Base-by-base conservation (phyloP, 2,888 invertebrate species). In the Brenthis daphne region DNA sequence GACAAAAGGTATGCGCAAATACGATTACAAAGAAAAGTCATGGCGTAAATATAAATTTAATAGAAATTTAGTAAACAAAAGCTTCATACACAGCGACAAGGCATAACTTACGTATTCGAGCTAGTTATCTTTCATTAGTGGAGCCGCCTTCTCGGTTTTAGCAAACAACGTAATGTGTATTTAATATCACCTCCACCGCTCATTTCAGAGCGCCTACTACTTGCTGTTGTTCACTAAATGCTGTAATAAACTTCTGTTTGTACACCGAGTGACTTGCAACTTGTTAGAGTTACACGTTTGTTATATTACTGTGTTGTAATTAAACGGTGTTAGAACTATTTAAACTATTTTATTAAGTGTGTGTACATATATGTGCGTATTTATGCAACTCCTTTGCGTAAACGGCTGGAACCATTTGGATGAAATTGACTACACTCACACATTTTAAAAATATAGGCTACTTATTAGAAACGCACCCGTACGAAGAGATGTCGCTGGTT, bases 191-290 rank as follows among this genome's bases (percentile, higher is more conserved):
- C 33, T 16, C 16, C 16, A 16, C 55, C 55, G 48, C 48, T 54
- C 54, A 55, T 55, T 67, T 61, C 67, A 20, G 11, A 48, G 67
- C 55, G 48, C 55, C 51, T 61, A 51, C 51, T 16, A 20, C 60
- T 60, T 33, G 53, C 60, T 47, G 61, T 51, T 53, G 61, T 53
- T 43, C 63, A 55, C 48, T 43, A 56, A 50, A 67, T 43, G 56
- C 56, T 61, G 55, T 50, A 50, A 63, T 56, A 61, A 61, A 51
- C 55, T 61, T 14, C 16, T 50, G 24, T 56, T 6, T 53, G 63
- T 63, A 53, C 16, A 8, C 51, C 11, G 16, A 13, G 16, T 63
- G 63, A 63, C 63, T 63, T 63, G 61, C 33, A 63, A 63, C 53
- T 43, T 13, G 51, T 61, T 61, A 61, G 16, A 3, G 29, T 6